phyloP scores from a whole-genome alignment of 2,888 invertebrate genomes.

The Andrena praecox region DNA sequence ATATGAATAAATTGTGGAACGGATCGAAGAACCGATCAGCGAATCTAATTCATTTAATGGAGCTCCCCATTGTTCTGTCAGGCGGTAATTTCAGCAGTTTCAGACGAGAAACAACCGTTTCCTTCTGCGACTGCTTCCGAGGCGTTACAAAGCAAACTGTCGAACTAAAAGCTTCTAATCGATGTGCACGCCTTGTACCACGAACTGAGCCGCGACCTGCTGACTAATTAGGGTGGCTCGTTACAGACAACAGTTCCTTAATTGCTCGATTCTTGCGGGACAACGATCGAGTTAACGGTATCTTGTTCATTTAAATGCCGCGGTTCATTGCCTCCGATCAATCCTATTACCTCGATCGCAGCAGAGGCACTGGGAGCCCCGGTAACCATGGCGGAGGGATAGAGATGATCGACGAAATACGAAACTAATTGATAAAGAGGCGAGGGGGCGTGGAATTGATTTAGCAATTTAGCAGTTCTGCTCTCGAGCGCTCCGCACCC shows the following conservation, averaged over 20 bases:
- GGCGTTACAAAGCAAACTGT: neutral
- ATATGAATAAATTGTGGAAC: neutral
- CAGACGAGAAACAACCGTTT: neutral
- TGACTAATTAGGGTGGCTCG: slow-evolving; percentile 59
- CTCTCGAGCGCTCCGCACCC: slow-evolving; percentile 44
- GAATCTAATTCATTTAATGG: neutral
- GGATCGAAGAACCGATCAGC: neutral
- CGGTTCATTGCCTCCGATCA: slow-evolving; percentile 25
- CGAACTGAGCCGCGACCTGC: slow-evolving; percentile 22
- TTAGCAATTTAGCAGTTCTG: slow-evolving; percentile 4
- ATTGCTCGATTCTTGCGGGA: slow-evolving; percentile 59
- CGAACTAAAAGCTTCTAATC: slow-evolving; percentile 32
- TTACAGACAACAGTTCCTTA: slow-evolving; percentile 57
- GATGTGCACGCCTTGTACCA: slow-evolving; percentile 6
- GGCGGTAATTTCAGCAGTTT: slow-evolving; percentile 1
- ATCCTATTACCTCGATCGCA: neutral
- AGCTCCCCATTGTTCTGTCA: neutral
- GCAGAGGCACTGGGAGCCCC: neutral
- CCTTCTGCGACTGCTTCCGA: neutral
- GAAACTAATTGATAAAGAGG: neutral
- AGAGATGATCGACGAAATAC: neutral
- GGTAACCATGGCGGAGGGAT: neutral
- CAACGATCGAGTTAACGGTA: slow-evolving; percentile 52
- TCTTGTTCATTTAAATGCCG: slow-evolving; percentile 30
- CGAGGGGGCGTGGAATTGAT: neutral